Evolutionary conservation across 35 echinoderm and acorn worm genomes (phyloP), one percentile per base, ranked within the genome.

Genomic region (Lytechinus variegatus): DNA sequence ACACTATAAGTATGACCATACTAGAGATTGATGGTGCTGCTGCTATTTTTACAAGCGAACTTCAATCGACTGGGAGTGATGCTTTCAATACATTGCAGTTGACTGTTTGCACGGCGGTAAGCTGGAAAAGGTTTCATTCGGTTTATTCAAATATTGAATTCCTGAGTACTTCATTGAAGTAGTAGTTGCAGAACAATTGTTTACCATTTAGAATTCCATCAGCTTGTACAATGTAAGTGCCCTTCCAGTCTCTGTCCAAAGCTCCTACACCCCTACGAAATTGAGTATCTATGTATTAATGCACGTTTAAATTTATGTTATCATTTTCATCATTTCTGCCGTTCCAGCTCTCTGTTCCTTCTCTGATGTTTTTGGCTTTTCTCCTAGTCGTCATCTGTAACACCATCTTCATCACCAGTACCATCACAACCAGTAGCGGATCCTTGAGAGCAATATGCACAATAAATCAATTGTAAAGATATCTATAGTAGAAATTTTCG

Each of bases 21-120:
- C 28, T 54, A 6, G 92, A 93, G 54, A 27, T 93, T 54, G 53
- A 93, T 93, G 92, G 92, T 6, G 92, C 4, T 57, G 19, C n/a
- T 10, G 92, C 92, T 28, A 44, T 93, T 27, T 93, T 55, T 14
- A 93, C 92, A 93, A 57, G 13, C 92, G 53, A 93, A 10, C 54
- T 93, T 27, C 52, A 27, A 4, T 27, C 9, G 13, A 28, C 55
- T 28, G 54, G 53, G 8, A 57, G 92, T 27, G 24, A 33, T n/a
- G 92, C 52, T 27, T 93, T 55, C n/a, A 93, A 16, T 10, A 16
- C 92, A 4, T 54, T 93, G 11, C 53, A 93, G n/a, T 55, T 55
- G 11, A 93, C 92, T 28, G 52, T 93, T 54, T 93, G 92, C 54
- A 93, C 92, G 21, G 54, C 52, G 55, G 92, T 93, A 57, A 93